Conservation (phyloP, 1,140 invertebrate genomes). For the Atopsyche davidsoni region DNA sequence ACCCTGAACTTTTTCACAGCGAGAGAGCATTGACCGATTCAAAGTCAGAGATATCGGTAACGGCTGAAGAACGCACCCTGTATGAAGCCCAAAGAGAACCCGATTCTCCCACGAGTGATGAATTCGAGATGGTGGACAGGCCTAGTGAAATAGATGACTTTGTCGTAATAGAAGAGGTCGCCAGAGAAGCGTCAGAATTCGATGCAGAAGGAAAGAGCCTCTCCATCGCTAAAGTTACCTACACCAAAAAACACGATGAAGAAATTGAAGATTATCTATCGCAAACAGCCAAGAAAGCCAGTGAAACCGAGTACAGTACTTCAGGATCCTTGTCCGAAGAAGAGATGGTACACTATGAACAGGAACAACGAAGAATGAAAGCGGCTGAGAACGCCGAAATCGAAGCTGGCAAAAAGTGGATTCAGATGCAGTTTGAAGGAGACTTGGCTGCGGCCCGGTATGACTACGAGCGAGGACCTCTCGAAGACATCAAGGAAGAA, state of each 20-base stretch:
- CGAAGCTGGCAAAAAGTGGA: conserved; percentile 78
- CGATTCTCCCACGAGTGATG: conserved; percentile 79
- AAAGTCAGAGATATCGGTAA: conserved; percentile 47
- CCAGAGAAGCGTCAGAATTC: conserved; percentile 71
- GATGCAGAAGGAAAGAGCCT: conserved; percentile 76
- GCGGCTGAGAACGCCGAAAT: conserved; percentile 54
- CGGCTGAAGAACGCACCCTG: conserved; percentile 50
- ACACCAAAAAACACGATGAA: conserved; percentile 58
- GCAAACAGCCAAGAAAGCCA: conserved; percentile 43
- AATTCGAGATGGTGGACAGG: conserved; percentile 82
- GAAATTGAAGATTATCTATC: conserved; percentile 68
- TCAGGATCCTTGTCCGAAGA: conserved; percentile 51
- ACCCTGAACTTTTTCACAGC: conserved; percentile 47
- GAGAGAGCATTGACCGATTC: conserved; percentile 42
- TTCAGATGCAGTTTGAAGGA: conserved; percentile 77
- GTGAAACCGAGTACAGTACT: conserved; percentile 55
- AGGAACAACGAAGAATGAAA: conserved; percentile 60
- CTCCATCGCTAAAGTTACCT: conserved; percentile 53
- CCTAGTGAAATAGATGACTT: conserved; percentile 81
- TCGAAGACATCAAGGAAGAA: conserved; percentile 88
- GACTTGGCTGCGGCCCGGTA: conserved; percentile 49
- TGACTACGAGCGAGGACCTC: conserved; percentile 69
- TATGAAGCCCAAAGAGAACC: conserved; percentile 51
- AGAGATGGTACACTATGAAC: conserved; percentile 64
- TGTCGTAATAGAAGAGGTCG: conserved; percentile 80